A percentile compares a stretch with the other conserved stretches of the same genome.
These are phyloP conservation scores for Phyllotis vaccarum DNA, from an alignment of 2,797 vertebrate species.

Conservation along the genomic window DNA sequence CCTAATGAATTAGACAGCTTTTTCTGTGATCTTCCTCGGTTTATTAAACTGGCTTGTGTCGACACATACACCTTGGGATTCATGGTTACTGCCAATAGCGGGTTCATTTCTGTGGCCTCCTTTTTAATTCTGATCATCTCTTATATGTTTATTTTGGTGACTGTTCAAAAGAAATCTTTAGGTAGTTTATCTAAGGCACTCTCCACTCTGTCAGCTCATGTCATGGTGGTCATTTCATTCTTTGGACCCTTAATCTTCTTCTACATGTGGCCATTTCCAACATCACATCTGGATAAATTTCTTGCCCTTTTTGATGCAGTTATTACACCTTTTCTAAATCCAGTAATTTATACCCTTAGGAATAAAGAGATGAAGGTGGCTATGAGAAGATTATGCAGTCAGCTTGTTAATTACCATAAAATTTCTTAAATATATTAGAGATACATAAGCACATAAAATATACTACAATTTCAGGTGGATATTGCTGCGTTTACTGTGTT, in stretches of 20 bases:
- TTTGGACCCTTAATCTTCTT: conserved; percentile 54
- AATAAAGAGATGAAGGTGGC: conserved; percentile 81
- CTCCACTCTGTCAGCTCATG: conserved; percentile 78
- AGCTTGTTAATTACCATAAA: conserved; percentile 42
- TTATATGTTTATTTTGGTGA: conserved; percentile 68
- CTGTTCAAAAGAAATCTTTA: conserved; percentile 62
- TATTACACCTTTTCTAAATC: conserved; percentile 78
- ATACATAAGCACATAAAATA: background rate
- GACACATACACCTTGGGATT: conserved; percentile 53
- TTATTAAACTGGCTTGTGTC: conserved; percentile 76
- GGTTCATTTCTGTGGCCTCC: conserved; percentile 61
- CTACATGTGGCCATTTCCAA: conserved; percentile 17
- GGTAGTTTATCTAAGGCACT: conserved; percentile 69
- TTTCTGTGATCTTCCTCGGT: conserved; percentile 77
- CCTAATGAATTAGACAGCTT: conserved; percentile 78
- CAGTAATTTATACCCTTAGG: conserved; percentile 78
- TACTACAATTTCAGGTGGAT: background rate
- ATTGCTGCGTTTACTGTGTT: background rate
- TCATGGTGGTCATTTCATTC: conserved; percentile 73
- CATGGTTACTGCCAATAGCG: conserved; percentile 77
- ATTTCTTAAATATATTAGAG: conserved; percentile 27
- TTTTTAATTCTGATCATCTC: conserved; percentile 72
- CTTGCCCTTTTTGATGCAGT: conserved; percentile 68
- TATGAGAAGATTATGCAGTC: conserved; percentile 54
- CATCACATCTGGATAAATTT: conserved; percentile 28